These are phyloP conservation scores for Drosophila tanythrix DNA, from an alignment of 2,888 invertebrate genomes.

Conservation along the genomic window DNA sequence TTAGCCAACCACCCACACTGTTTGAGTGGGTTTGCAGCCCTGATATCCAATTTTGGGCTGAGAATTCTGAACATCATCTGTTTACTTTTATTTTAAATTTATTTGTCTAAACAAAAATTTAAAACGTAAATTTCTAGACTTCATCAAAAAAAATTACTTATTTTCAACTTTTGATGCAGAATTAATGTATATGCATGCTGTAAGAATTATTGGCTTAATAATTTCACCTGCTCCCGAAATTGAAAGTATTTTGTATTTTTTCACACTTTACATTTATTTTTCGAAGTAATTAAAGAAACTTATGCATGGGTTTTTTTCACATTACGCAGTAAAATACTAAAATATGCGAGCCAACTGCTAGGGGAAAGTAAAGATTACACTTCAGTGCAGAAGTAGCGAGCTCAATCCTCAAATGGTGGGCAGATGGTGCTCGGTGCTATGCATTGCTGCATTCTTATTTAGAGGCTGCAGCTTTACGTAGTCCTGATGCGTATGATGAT, in stretches of 20 bases:
- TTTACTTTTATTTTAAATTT: background rate
- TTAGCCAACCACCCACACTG: background rate
- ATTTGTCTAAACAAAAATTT: background rate
- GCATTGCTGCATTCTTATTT: slow-evolving; percentile 80
- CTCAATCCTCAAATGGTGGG: slow-evolving; percentile 83
- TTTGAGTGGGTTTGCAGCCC: background rate
- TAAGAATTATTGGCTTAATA: background rate
- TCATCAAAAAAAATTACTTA: background rate
- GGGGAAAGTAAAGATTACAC: slow-evolving; percentile 21
- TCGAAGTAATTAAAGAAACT: slow-evolving; percentile 42
- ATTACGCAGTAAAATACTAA: slow-evolving; percentile 13
- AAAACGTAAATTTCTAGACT: background rate
- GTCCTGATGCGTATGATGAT: slow-evolving; percentile 79
- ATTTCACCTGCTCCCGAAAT: background rate
- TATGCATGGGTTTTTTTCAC: slow-evolving; percentile 18
- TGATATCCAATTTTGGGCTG: background rate
- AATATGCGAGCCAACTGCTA: slow-evolving; percentile 12
- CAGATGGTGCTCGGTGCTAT: slow-evolving; percentile 84
- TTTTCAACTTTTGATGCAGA: background rate
- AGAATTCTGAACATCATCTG: background rate
- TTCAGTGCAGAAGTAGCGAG: slow-evolving; percentile 21
- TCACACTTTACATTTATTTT: slow-evolving; percentile 60
- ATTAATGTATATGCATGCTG: background rate
- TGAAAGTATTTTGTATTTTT: slow-evolving; percentile 15
- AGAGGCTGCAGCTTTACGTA: slow-evolving; percentile 82